Evolutionary conservation across 2,113 vertebrate genomes (phyloP).

Genomic region (Podilymbus podiceps): DNA sequence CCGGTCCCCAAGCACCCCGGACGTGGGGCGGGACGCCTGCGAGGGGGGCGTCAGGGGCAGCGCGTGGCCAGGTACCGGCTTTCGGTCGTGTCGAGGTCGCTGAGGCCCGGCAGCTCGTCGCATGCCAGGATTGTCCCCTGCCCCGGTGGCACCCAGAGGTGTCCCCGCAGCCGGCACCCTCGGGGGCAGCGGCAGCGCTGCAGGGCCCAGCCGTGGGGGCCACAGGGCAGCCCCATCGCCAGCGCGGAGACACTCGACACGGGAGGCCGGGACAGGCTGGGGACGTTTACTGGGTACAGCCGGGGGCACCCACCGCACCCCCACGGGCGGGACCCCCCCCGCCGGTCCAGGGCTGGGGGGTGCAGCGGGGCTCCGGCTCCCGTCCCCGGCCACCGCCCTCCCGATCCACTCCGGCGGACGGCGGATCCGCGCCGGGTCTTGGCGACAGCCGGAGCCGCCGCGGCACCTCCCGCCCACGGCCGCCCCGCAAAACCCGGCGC

Average conservation of each 20-base stretch:
- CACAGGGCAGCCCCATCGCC: too few species aligned
- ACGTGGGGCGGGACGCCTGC: background rate
- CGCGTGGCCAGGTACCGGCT: rapidly evolving
- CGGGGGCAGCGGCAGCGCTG: too few species aligned
- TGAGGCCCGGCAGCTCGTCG: background rate
- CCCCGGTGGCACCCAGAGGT: background rate
- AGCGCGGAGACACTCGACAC: background rate
- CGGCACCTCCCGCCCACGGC: background rate
- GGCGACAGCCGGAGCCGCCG: background rate
- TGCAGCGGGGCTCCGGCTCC: background rate
- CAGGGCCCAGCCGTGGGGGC: background rate
- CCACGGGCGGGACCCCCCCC: too few species aligned
- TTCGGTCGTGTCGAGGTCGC: background rate
- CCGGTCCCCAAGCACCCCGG: background rate
- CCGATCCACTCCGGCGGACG: background rate
- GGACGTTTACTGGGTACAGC: background rate
- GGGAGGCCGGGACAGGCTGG: background rate
- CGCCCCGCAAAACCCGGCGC: background rate
- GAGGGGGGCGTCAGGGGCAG: too few species aligned
- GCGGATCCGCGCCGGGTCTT: rapidly evolving
- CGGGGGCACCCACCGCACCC: too few species aligned
- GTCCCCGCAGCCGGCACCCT: background rate
- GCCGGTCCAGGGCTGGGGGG: rapidly evolving
- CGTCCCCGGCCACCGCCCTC: background rate
- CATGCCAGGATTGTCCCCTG: background rate